Percentiles rank a stretch among this genome's conserved stretches.
Evolutionary conservation across 2,888 invertebrate genomes (phyloP).

Genomic region (Athripsodes cinereus): DNA sequence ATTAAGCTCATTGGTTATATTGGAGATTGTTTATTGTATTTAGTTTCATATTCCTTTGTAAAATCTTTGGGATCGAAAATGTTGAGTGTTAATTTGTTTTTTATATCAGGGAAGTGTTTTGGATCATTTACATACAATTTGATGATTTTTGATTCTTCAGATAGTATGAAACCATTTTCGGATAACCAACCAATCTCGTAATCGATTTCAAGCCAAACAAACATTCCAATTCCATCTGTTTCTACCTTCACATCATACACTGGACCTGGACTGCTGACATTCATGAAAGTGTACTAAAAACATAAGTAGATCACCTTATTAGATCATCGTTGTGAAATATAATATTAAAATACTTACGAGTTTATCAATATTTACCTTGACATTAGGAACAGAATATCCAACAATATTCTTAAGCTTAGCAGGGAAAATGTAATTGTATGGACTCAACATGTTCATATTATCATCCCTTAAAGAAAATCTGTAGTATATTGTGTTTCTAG

Average conservation of each 20-base stretch:
- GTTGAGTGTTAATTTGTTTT: neutral
- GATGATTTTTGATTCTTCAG: conserved; percentile 30
- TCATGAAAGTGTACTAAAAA: conserved; percentile 10
- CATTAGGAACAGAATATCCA: conserved; percentile 47
- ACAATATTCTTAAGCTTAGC: conserved; percentile 48
- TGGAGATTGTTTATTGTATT: neutral
- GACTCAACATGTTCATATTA: conserved; percentile 42
- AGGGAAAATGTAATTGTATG: conserved; percentile 65
- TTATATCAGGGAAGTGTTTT: neutral
- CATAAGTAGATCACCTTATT: no score
- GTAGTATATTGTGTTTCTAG: conserved; percentile 35
- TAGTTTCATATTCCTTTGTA: neutral
- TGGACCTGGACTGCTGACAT: conserved; percentile 6
- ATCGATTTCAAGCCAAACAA: conserved; percentile 62
- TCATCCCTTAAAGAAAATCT: conserved; percentile 48
- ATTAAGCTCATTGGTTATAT: no score
- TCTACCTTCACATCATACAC: conserved; percentile 32
- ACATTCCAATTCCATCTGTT: conserved; percentile 54
- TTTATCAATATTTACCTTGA: conserved; percentile 42
- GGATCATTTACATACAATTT: conserved; percentile 4
- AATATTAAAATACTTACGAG: neutral
- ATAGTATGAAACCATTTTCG: conserved; percentile 67
- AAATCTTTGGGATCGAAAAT: conserved; percentile 7
- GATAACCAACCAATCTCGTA: conserved; percentile 58
- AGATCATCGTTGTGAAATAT: no score